Base-by-base conservation (phyloP, 2,113 vertebrate species). In the Heterochromis multidens region DNA sequence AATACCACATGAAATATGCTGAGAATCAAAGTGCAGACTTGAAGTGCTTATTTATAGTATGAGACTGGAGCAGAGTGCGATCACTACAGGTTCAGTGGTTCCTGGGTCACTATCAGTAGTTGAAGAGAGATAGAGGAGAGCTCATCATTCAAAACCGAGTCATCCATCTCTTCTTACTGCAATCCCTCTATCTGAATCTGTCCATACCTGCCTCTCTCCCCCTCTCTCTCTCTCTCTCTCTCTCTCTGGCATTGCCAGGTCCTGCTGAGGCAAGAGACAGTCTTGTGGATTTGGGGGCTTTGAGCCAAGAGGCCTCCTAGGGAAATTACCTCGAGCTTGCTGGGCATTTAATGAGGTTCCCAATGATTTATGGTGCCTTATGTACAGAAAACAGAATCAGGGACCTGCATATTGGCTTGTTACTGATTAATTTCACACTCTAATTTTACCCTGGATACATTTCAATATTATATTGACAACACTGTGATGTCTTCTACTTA, bases 331-430 rank as follows among this genome's bases (percentile, higher is more conserved):
- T 84, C 19, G 7, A 92, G 83, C 94, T 89, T 80, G 80, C 86
- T 58, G 82, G 83, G 80, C 83, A 83, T 93, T 93, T 93, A 93
- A 93, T 93, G 92, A 92, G 88, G 88, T 88, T 92, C 85, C 80
- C 85, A 79, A 82, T 94, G 94, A 93, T 94, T 94, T 93, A 94
- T 94, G 89, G 82, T 60, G 80, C 92, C 72, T 56, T 86, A 91
- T 93, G 81, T 76, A 91, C 59, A 83, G 89, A 87, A 92, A 93
- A 91, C 89, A 86, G 88, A 93, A 91, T 91, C 79, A 88, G 77
- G 84, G 79, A 80, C 35, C 83, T 27, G 13, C 76, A 79, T 91
- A 93, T 95, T 92, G 91, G 86, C 87, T 94, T 88, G 85, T 93
- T 91, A 87, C 87, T 89, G 86, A 93, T 93, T 90, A 85, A 93